These are phyloP conservation scores for Cepaea hortensis DNA, from an alignment of 2,888 invertebrate species.

Conservation along the genomic window DNA sequence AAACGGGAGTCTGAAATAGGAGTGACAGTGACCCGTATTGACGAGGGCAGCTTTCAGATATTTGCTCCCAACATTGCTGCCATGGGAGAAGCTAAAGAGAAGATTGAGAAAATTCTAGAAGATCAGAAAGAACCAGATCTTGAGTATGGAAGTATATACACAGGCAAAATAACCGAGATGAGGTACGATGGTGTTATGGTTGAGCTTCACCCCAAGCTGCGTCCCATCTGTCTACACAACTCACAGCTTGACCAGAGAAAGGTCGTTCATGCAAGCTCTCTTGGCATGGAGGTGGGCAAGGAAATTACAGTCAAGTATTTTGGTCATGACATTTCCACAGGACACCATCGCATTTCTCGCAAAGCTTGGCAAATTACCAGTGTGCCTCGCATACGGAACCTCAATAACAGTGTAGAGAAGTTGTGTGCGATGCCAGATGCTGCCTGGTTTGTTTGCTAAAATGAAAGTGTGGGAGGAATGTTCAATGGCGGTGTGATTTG, in stretches of 20 bases:
- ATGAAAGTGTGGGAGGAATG: not conserved
- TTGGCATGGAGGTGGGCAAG: slow-evolving; percentile 90
- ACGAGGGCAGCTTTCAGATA: slow-evolving; percentile 86
- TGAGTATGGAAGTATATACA: slow-evolving; percentile 94
- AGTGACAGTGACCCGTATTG: slow-evolving; percentile 82
- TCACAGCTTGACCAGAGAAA: slow-evolving; percentile 92
- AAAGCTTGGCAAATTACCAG: slow-evolving; percentile 83
- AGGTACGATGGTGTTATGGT: slow-evolving; percentile 92
- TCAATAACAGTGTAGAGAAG: slow-evolving; percentile 30
- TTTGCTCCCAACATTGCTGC: slow-evolving; percentile 94
- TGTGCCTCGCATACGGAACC: slow-evolving; percentile 52
- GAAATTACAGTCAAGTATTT: slow-evolving; percentile 97
- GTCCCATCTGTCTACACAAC: slow-evolving; percentile 85
- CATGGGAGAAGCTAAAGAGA: slow-evolving; percentile 90
- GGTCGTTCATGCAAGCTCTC: slow-evolving; percentile 90
- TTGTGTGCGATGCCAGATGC: not conserved
- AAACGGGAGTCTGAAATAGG: slow-evolving; percentile 89
- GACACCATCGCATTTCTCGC: slow-evolving; percentile 90
- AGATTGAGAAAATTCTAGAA: slow-evolving; percentile 82
- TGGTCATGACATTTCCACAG: slow-evolving; percentile 95
- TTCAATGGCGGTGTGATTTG: not conserved
- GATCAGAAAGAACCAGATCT: slow-evolving; percentile 86
- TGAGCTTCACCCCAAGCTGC: slow-evolving; percentile 87
- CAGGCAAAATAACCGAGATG: slow-evolving; percentile 92
- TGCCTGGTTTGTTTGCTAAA: not conserved